Evolutionary conservation across 2,888 invertebrate genomes (phyloP).

Genomic region (Alloscopus bannaensis): DNA sequence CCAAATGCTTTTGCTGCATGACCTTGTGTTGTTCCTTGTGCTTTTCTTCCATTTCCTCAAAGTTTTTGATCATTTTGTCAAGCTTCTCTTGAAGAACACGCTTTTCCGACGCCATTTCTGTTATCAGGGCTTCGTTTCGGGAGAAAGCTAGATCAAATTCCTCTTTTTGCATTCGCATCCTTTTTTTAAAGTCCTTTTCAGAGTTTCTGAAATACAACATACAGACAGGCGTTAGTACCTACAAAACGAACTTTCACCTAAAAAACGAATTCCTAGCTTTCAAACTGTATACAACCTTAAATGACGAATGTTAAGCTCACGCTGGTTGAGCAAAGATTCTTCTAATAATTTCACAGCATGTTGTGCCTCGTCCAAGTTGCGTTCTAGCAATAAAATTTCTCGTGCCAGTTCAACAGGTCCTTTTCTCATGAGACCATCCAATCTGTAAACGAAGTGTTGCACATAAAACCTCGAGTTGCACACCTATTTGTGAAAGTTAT

Average conservation of each 20-base stretch:
- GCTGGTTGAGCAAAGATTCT: conserved; percentile 79
- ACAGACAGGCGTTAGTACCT: neutral
- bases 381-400: conserved; percentile 79
- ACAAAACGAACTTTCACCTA: conserved; percentile 9
- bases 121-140: conserved; percentile 85
- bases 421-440: conserved; percentile 79
- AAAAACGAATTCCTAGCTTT: neutral
- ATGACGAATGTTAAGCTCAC: conserved; percentile 77
- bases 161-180: conserved; percentile 80
- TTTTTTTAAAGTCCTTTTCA: conserved; percentile 76
- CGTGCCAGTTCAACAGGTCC: conserved; percentile 81
- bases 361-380: conserved; percentile 80
- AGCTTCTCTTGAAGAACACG: conserved; percentile 85
- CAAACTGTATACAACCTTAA: conserved; percentile 72
- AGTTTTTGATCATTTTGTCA: conserved; percentile 81
- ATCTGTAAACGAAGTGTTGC: conserved; percentile 74
- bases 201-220: conserved; percentile 65
- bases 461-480: neutral
- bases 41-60: conserved; percentile 82
- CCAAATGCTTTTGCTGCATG: conserved; percentile 84
- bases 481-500: too few species aligned
- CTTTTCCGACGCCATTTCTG: conserved; percentile 80
- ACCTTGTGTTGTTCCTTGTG: conserved; percentile 82
- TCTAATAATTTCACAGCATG: conserved; percentile 80
- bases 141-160: conserved; percentile 85